These are phyloP conservation scores for Scomber scombrus DNA, from an alignment of 2,113 vertebrate genomes.

Conservation along the genomic window DNA sequence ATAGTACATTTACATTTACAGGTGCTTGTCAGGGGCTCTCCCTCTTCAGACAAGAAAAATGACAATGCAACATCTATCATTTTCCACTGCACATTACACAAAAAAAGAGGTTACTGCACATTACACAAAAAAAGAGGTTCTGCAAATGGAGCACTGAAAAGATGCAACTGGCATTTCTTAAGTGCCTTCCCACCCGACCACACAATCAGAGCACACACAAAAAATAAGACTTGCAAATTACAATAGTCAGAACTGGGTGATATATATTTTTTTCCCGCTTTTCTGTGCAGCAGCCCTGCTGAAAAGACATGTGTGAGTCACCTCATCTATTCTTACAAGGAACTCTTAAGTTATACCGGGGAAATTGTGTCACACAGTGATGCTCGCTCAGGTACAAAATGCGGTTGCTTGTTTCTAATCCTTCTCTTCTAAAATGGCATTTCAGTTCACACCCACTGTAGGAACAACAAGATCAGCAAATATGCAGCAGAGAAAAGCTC, in stretches of 20 bases:
- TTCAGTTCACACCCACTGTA: conserved; percentile 56
- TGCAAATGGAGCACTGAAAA: background rate
- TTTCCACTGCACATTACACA: conserved; percentile 38
- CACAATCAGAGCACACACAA: conserved; percentile 36
- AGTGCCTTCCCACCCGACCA: conserved; percentile 35
- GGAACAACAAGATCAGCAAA: conserved; percentile 54
- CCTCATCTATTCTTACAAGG: conserved; percentile 42
- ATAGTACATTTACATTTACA: conserved; percentile 1
- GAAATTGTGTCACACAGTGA: conserved; percentile 60
- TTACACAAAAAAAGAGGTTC: background rate
- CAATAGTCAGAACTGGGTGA: background rate
- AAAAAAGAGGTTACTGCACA: background rate
- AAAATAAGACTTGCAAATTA: conserved; percentile 42
- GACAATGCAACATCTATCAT: conserved; percentile 59
- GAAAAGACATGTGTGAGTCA: conserved; percentile 61
- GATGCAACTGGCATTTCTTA: conserved; percentile 16
- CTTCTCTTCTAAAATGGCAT: conserved; percentile 43
- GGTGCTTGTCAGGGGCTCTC: conserved; percentile 59
- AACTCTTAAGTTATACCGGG: conserved; percentile 8
- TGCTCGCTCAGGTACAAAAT: conserved; percentile 27
- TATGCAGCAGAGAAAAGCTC: background rate
- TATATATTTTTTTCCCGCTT: conserved; percentile 16
- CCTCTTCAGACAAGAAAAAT: conserved; percentile 56
- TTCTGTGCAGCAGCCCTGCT: conserved; percentile 20
- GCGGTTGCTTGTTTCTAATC: conserved; percentile 44